A percentile compares a stretch with the other conserved stretches of the same genome.
These are phyloP conservation scores for Drosophila repletoides DNA, from an alignment of 1,140 invertebrate species.

Conservation along the genomic window DNA sequence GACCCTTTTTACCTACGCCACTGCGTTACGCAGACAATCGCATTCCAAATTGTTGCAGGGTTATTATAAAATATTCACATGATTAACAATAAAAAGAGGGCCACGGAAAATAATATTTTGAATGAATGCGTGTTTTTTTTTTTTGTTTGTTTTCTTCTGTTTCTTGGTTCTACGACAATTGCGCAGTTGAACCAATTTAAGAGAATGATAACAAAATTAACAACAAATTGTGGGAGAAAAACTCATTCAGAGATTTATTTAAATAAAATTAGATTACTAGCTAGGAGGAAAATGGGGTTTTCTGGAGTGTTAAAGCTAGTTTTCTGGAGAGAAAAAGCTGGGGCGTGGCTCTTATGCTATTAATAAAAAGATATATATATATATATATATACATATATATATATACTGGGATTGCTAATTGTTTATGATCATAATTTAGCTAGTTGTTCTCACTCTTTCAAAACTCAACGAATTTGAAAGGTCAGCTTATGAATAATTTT, in stretches of 20 bases:
- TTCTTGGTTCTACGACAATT: slow-evolving; percentile 19
- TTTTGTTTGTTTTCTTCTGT: too few relatives aligned
- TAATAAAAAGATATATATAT: too few relatives aligned
- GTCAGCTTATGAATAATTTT: slow-evolving; percentile 51
- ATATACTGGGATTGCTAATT: too few relatives aligned
- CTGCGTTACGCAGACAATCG: slow-evolving; percentile 36
- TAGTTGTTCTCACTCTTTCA: not conserved
- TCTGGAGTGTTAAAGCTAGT: too few relatives aligned
- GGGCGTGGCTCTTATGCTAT: too few relatives aligned
- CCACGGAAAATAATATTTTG: slow-evolving; percentile 25
- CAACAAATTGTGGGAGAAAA: slow-evolving; percentile 33
- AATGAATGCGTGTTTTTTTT: slow-evolving; percentile 24
- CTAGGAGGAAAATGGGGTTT: too few relatives aligned
- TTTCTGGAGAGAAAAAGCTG: too few relatives aligned
- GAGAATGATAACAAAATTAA: slow-evolving; percentile 31
- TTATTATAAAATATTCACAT: slow-evolving; percentile 40
- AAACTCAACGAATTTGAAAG: slow-evolving; percentile 21
- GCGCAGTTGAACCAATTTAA: slow-evolving; percentile 28
- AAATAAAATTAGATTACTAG: too few relatives aligned
- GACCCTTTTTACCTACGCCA: too few relatives aligned
- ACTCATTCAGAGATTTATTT: not conserved
- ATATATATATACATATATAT: too few relatives aligned
- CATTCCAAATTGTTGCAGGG: slow-evolving; percentile 22
- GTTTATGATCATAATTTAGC: not conserved
- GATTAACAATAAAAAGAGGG: slow-evolving; percentile 43